Evolutionary conservation across 2,888 invertebrate genomes (phyloP).

Genomic region (Microchrysa polita): DNA sequence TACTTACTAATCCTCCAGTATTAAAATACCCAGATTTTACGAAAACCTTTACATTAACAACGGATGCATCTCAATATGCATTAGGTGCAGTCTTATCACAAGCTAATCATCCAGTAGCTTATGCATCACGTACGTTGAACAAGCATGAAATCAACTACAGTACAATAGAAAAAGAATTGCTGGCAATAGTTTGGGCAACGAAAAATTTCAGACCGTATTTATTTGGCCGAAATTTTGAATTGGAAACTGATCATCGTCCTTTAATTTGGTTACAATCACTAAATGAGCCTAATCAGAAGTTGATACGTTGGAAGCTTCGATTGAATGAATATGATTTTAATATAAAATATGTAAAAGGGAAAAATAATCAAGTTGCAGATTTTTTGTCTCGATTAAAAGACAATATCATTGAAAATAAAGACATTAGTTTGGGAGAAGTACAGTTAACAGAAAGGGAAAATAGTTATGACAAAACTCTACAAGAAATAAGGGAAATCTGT

Average conservation of each 20-base stretch:
- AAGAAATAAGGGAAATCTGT: constrained; percentile 5
- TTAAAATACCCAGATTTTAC: constrained; percentile 58
- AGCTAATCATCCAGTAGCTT: constrained; percentile 52
- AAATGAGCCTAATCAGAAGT: constrained; percentile 31
- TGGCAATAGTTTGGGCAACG: constrained; percentile 28
- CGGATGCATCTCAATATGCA: constrained; percentile 54
- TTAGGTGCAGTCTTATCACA: constrained; percentile 54
- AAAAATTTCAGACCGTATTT: constrained; percentile 27
- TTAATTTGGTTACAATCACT: constrained; percentile 1
- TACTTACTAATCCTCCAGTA: constrained; percentile 50
- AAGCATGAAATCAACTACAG: constrained; percentile 9
- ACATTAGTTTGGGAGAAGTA: not conserved
- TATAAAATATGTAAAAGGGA: constrained; percentile 21
- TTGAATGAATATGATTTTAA: constrained; percentile 33
- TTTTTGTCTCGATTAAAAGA: constrained; percentile 13
- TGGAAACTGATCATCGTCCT: constrained; percentile 20
- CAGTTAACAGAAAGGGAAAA: not conserved
- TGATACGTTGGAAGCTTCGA: constrained; percentile 25
- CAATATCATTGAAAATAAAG: not conserved
- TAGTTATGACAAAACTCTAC: not conserved
- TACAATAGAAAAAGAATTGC: constrained; percentile 17
- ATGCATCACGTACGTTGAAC: constrained; percentile 24
- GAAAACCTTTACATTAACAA: constrained; percentile 54
- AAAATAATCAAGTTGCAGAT: constrained; percentile 27
- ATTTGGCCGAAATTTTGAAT: constrained; percentile 5